Base-by-base conservation (phyloP, 2,797 vertebrate genomes). In the Tragopan temminckii region DNA sequence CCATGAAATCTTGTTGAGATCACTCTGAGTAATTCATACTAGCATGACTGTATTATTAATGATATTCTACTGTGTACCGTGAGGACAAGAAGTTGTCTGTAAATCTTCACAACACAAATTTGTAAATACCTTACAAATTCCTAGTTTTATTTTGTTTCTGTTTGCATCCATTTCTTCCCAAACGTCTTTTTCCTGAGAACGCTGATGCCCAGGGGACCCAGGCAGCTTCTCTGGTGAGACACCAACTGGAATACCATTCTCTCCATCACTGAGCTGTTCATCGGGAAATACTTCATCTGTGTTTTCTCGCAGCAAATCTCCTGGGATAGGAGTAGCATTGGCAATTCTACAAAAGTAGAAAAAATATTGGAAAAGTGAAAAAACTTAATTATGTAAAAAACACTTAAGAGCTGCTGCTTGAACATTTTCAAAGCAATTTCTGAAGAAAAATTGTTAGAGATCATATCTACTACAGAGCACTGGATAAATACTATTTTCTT, bases 151-250 rank as follows among this genome's bases (percentile, higher is more conserved):
- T 92, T 98, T 98, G 94, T 99, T 99, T 19, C 98, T 98, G 95
- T 99, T 99, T 62, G 98, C 98, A 96, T 99, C 99, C 97, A 99
- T 98, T 97, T 99, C 99, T 97, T 99, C 99, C 99, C 99, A 99
- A 78, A 99, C 99, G n/a, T 99, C 99, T 38, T 98, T 98, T 97
- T 99, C 99, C 95, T 99, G 99, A 95, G 98, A 98, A 95, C 98
- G 98, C 2, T 96, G 98, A 86, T 98, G 98, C 43, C 98, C 97
- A 13, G 98, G 98, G 61, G 99, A 99, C 45, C 98, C 98, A 5
- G 97, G 98, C 42, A 98, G 85, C 46, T 99, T 99, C 3, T 98
- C 99, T 46, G 97, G 98, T 19, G 98, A 98, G 46, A 97, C 94
- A 81, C 97, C 98, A 93, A 94, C 94, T 59, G 98, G 98, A 72